Evolutionary conservation across 2,113 vertebrate species (phyloP).

Genomic region (Lucifuga dentata): DNA sequence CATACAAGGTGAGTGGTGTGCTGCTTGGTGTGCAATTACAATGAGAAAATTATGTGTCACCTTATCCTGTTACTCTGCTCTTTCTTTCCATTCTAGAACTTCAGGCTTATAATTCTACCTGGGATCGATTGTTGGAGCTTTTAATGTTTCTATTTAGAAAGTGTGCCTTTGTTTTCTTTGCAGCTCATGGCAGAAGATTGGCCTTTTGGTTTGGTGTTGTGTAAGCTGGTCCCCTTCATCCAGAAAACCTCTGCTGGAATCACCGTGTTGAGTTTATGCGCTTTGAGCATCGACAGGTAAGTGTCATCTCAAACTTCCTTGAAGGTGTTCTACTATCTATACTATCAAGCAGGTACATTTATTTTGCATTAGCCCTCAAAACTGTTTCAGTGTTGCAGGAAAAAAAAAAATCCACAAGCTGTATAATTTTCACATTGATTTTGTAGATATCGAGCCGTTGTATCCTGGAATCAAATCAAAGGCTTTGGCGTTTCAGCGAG

Average conservation of each 20-base stretch:
- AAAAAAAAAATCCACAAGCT: conserved; percentile 52
- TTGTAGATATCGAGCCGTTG: conserved; percentile 90
- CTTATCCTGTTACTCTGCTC: conserved; percentile 9
- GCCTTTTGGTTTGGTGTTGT: conserved; percentile 91
- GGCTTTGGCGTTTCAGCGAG: conserved; percentile 87
- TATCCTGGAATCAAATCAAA: conserved; percentile 92
- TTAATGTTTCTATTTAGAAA: not conserved
- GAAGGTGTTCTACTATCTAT: conserved; percentile 38
- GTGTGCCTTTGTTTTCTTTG: conserved; percentile 49
- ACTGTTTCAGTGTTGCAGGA: conserved; percentile 52
- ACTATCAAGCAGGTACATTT: conserved; percentile 56
- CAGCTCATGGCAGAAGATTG: conserved; percentile 93
- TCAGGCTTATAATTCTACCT: conserved; percentile 19
- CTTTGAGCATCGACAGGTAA: conserved; percentile 94
- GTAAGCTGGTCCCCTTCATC: conserved; percentile 94
- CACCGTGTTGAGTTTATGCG: conserved; percentile 93
- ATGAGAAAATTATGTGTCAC: conserved; percentile 23
- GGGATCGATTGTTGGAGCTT: conserved; percentile 24
- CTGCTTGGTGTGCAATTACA: conserved; percentile 23
- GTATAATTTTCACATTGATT: conserved; percentile 59
- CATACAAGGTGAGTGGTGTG: conserved; percentile 87
- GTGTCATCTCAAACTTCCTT: conserved; percentile 8
- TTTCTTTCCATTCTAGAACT: conserved; percentile 31
- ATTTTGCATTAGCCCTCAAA: conserved; percentile 63
- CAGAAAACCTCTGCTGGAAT: conserved; percentile 95